These are phyloP conservation scores for Endomychus coccineus DNA, from an alignment of 2,888 invertebrate genomes.

Conservation along the genomic window DNA sequence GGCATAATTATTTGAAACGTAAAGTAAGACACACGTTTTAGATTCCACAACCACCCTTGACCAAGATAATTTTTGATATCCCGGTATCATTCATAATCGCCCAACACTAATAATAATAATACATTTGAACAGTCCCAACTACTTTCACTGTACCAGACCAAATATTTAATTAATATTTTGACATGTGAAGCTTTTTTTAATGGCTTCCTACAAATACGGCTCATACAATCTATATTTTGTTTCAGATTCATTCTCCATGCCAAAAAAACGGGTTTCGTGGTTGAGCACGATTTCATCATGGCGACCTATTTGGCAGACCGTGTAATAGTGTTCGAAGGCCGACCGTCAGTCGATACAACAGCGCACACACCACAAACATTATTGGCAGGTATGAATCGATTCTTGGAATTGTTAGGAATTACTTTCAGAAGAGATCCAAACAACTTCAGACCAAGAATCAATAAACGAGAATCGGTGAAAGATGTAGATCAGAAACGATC, in stretches of 20 bases:
- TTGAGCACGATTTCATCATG: slow-evolving; percentile 99
- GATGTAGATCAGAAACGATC: slow-evolving; percentile 95
- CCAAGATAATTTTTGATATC: too few species aligned
- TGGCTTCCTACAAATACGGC: too few species aligned
- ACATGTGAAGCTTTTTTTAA: too few species aligned
- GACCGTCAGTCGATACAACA: slow-evolving; percentile 78
- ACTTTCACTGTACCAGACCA: too few species aligned
- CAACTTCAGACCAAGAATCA: slow-evolving; percentile 96
- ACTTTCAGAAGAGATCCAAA: slow-evolving; percentile 98
- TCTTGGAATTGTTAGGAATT: slow-evolving; percentile 90
- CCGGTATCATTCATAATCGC: too few species aligned
- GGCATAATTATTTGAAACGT: too few species aligned
- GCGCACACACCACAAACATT: slow-evolving; percentile 91
- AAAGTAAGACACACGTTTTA: too few species aligned
- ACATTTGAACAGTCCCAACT: too few species aligned
- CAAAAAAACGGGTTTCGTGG: slow-evolving; percentile 98
- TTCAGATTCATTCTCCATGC: slow-evolving; percentile 91
- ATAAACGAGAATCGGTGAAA: slow-evolving; percentile 94
- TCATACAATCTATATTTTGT: slow-evolving; percentile 15
- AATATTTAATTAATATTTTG: too few species aligned
- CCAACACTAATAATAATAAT: too few species aligned
- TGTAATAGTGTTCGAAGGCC: slow-evolving; percentile 96
- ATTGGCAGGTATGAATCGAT: slow-evolving; percentile 96
- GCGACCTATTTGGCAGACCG: slow-evolving; percentile 98
- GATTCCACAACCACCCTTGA: too few species aligned